These are phyloP conservation scores for Aphyosemion australe DNA, from an alignment of 2,113 vertebrate genomes.

Conservation along the genomic window DNA sequence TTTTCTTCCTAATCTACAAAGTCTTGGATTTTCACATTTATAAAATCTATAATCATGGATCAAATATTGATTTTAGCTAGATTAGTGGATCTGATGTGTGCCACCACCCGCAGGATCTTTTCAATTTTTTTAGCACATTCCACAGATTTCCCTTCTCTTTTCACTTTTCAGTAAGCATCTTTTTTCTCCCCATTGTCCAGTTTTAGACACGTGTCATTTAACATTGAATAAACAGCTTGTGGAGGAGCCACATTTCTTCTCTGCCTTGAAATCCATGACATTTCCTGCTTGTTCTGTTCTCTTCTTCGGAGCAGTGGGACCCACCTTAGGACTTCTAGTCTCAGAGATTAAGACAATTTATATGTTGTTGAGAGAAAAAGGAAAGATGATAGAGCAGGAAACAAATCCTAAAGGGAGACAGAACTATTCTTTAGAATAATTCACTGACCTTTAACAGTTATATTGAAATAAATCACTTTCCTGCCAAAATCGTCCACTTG, in stretches of 20 bases:
- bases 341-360: no score
- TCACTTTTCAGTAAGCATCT: constrained; percentile 6
- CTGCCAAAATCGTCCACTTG: no score
- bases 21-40: neutral
- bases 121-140: no score
- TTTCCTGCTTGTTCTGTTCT: constrained; percentile 39
- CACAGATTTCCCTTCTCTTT: constrained; percentile 13
- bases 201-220: constrained; percentile 45
- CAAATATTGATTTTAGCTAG: neutral
- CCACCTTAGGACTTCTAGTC: constrained; percentile 43
- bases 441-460: no score
- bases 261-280: constrained; percentile 58
- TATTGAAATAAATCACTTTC: no score
- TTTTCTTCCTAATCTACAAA: neutral
- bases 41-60: neutral
- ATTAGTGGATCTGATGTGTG: neutral
- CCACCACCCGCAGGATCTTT: neutral
- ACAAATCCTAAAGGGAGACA: no score
- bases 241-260: constrained; percentile 40
- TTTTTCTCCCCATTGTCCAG: constrained; percentile 16
- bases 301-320: constrained; percentile 31
- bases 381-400: no score
- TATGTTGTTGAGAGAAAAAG: no score
- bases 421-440: no score
- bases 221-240: constrained; percentile 32